Base-by-base conservation (phyloP, 2,888 invertebrate genomes). In the Synanthedon myopaeformis region DNA sequence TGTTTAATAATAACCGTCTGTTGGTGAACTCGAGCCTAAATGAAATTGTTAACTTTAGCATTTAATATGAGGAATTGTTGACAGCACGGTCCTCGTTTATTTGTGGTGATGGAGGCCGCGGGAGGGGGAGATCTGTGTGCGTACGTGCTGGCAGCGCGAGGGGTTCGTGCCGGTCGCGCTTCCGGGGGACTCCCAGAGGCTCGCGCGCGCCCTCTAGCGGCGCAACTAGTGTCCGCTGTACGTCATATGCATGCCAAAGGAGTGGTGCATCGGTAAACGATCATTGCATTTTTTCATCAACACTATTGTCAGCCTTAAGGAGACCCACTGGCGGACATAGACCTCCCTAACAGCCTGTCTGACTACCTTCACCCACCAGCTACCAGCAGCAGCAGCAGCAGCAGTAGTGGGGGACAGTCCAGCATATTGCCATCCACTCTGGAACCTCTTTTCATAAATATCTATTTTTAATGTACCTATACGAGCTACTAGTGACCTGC, bases 31-130 rank as follows among this genome's bases (percentile, higher is more conserved):
- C n/a, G n/a, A n/a, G n/a, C n/a, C 3, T 3, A 19, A 19, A 19
- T 17, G n/a, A 17, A 23, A 23, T 6, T 1, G 6, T 28, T 28
- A 6, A 28, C 35, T 8, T 6, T 35, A 10, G 10, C 35, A 10
- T 35, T 35, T 0, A 35, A 35, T 35, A 35, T 35, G 35, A 10
- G 6, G 45, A 45, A 11, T 11, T 51, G 14, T n/a, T 52, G 41
- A 3, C 76, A 92, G 92, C 90, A 91, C 65, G 91, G 91, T 35
- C 90, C 91, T 13, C 83, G 92, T 35, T 91, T 93, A 71, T 94
- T 92, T 77, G 88, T 93, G 67, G 92, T 93, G 66, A 91, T 92
- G 76, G 94, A 94, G 78, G 88, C 92, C 62, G 92, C 92, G 12
- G 85, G 89, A 51, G 93, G 93, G 53, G 92, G 93, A 13, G 93